phyloP scores from a whole-genome alignment of 2,888 invertebrate genomes.

The Amblyteles armatorius region DNA sequence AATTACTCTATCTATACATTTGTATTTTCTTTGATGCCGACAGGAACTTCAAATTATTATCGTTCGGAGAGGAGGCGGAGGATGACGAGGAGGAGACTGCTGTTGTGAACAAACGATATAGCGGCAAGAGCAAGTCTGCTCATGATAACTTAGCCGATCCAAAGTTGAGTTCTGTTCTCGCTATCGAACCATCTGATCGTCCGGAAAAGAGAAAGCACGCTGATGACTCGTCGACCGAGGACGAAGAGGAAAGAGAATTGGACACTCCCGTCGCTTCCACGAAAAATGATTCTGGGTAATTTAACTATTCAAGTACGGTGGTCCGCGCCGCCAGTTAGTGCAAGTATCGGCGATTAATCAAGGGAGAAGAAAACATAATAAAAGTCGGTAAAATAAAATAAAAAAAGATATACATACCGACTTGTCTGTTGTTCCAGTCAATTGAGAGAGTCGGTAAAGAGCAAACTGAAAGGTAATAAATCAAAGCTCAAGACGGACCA shows the following conservation, averaged over 20 bases:
- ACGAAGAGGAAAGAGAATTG: slow-evolving; percentile 69
- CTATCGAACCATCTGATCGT: slow-evolving; percentile 84
- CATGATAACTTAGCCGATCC: slow-evolving; percentile 97
- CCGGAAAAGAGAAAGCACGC: slow-evolving; percentile 71
- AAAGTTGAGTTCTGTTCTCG: slow-evolving; percentile 91
- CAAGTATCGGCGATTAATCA: background rate
- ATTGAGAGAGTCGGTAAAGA: slow-evolving; percentile 80
- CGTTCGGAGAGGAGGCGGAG: slow-evolving; percentile 98
- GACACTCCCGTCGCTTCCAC: slow-evolving; percentile 10
- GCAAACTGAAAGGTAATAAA: slow-evolving; percentile 79
- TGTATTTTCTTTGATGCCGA: slow-evolving; percentile 1
- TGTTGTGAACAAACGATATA: slow-evolving; percentile 88
- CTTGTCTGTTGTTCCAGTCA: slow-evolving; percentile 72
- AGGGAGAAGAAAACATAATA: background rate
- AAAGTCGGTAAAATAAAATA: background rate
- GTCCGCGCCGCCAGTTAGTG: background rate
- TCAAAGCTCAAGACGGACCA: slow-evolving; percentile 20
- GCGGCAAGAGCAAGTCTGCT: slow-evolving; percentile 96
- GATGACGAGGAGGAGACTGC: slow-evolving; percentile 95
- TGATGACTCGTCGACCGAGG: slow-evolving; percentile 78
- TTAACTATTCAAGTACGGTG: slow-evolving; percentile 21
- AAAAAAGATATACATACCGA: background rate
- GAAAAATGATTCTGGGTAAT: slow-evolving; percentile 63
- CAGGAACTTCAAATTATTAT: slow-evolving; percentile 97
- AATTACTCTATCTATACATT: background rate